A percentile compares a stretch with the other conserved stretches of the same genome.
phyloP scores from a whole-genome alignment of 2,797 vertebrate genomes.

The Acanthornis magna region DNA sequence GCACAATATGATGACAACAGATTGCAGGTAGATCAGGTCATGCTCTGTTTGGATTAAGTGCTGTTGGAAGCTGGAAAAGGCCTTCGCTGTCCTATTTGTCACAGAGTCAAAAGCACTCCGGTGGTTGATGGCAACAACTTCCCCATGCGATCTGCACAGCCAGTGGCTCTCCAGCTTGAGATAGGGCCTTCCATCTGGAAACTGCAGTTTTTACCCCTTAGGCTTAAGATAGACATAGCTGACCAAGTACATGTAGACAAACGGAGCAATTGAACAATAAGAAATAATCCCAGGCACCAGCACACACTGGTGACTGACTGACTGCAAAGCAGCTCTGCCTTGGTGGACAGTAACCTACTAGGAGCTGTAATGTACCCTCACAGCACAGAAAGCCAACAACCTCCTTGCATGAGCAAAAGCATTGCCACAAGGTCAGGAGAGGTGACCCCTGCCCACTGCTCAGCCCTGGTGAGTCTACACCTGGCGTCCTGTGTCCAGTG shows the following conservation, averaged over 20 bases:
- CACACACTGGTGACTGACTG: neutral
- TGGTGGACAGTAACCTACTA: neutral
- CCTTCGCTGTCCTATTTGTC: neutral
- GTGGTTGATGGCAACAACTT: neutral
- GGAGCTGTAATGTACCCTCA: neutral
- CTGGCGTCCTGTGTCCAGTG: neutral
- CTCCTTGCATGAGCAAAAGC: neutral
- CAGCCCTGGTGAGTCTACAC: neutral
- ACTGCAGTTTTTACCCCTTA: neutral
- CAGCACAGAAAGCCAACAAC: rapidly evolving
- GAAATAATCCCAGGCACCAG: neutral
- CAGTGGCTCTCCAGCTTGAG: neutral
- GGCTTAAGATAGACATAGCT: neutral
- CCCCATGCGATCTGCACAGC: neutral
- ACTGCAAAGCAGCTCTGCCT: neutral
- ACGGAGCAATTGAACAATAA: neutral
- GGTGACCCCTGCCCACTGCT: neutral
- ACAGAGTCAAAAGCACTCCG: neutral
- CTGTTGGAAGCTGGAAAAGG: neutral
- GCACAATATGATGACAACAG: neutral
- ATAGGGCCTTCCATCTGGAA: neutral
- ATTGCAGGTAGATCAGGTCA: constrained; percentile 1
- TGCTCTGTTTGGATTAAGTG: constrained; percentile 34
- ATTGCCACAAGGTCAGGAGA: neutral
- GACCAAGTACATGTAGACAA: neutral